Evolutionary conservation across 2,888 invertebrate species (phyloP).

Genomic region (Eupeodes luniger): DNA sequence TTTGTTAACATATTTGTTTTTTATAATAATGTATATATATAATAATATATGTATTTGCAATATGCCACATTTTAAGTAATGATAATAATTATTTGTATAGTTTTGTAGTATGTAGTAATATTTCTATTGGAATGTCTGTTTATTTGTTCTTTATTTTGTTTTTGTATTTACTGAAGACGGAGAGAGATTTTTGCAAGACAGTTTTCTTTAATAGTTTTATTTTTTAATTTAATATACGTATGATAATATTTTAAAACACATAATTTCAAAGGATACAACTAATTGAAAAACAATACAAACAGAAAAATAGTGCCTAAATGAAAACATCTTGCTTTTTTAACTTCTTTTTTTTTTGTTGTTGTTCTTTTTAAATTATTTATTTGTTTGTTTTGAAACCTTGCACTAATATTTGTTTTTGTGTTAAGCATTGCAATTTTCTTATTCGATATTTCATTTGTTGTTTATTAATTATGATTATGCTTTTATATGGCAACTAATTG

Average conservation of each 20-base stretch:
- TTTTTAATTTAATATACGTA: background rate
- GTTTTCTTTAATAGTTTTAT: conserved; percentile 5
- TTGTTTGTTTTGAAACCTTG: conserved; percentile 62
- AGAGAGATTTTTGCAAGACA: conserved; percentile 45
- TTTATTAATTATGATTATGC: background rate
- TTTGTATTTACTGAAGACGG: conserved; percentile 37
- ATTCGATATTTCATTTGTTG: conserved; percentile 25
- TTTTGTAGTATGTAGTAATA: conserved; percentile 25
- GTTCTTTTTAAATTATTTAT: background rate
- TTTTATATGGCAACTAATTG: conserved; percentile 25
- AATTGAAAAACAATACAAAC: conserved; percentile 2
- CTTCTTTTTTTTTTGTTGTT: background rate
- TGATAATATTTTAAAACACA: background rate
- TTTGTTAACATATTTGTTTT: conserved; percentile 26
- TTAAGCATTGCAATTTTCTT: conserved; percentile 38
- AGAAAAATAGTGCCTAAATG: conserved; percentile 3
- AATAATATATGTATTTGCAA: conserved; percentile 47
- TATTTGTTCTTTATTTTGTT: background rate
- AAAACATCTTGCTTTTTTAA: conserved; percentile 17
- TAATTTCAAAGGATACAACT: background rate
- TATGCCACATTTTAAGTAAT: conserved; percentile 41
- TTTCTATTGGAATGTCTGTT: conserved; percentile 64
- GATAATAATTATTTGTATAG: conserved; percentile 49
- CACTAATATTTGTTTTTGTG: conserved; percentile 44
- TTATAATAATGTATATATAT: conserved; percentile 28